Conservation (phyloP, 1,140 invertebrate genomes). For the Drosophila nigrodunni region DNA sequence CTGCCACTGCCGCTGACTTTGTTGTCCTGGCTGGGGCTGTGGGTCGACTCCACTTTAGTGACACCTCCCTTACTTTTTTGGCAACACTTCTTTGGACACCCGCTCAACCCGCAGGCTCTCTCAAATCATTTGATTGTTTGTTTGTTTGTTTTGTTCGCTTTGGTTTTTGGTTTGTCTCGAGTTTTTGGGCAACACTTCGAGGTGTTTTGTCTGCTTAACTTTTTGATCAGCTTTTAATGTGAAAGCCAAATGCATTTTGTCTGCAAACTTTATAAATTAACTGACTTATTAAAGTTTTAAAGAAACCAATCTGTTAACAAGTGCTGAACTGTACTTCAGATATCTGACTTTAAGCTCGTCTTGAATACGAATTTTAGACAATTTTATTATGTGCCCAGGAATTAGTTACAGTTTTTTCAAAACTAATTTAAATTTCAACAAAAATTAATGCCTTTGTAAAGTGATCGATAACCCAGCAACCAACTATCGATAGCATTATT, state of each 20-base stretch:
- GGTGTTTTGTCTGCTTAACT: slow-evolving; percentile 65
- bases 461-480: background rate
- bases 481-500: background rate
- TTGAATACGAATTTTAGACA: background rate
- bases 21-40: slow-evolving; percentile 1
- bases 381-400: background rate
- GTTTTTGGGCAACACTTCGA: slow-evolving; percentile 41
- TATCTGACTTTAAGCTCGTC: background rate
- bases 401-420: background rate
- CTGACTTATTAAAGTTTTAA: slow-evolving; percentile 38
- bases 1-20: slow-evolving; percentile 26
- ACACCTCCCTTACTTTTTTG: slow-evolving; percentile 43
- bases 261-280: slow-evolving; percentile 62
- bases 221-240: slow-evolving; percentile 72
- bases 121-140: slow-evolving; percentile 17
- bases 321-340: background rate
- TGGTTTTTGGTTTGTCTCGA: slow-evolving; percentile 40
- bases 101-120: slow-evolving; percentile 8
- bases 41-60: slow-evolving; percentile 39
- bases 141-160: slow-evolving; percentile 40
- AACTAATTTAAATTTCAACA: background rate
- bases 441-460: background rate
- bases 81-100: slow-evolving; percentile 31
- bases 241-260: slow-evolving; percentile 66
- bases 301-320: slow-evolving; percentile 35